phyloP scores from a whole-genome alignment of 2,888 invertebrate species.

The Cantharis lateralis region DNA sequence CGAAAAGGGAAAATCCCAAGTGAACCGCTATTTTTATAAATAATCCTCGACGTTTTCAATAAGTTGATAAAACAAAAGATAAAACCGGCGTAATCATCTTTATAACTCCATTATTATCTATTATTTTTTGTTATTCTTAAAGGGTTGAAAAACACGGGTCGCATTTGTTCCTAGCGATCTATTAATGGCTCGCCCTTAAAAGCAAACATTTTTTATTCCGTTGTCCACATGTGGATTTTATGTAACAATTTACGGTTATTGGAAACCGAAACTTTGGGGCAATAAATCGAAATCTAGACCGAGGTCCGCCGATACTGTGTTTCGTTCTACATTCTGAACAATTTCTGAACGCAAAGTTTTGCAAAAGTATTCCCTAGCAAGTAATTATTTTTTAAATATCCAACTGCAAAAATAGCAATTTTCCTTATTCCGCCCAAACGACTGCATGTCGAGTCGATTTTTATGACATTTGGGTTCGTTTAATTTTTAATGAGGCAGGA shows the following conservation, averaged over 20 bases:
- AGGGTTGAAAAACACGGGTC: slow-evolving; percentile 20
- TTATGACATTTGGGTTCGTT: not conserved
- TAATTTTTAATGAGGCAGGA: not conserved
- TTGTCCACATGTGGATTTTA: slow-evolving; percentile 52
- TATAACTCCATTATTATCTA: slow-evolving; percentile 17
- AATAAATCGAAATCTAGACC: slow-evolving; percentile 49
- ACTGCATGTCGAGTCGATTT: not conserved
- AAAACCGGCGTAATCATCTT: not conserved
- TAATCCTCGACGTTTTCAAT: not conserved
- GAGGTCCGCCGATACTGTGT: slow-evolving; percentile 42
- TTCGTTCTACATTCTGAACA: slow-evolving; percentile 35
- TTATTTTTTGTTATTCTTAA: slow-evolving; percentile 9
- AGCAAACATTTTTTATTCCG: slow-evolving; percentile 49
- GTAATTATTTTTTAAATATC: slow-evolving; percentile 20
- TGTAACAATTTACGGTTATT: slow-evolving; percentile 54
- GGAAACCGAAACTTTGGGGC: slow-evolving; percentile 51
- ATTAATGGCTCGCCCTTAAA: slow-evolving; percentile 46
- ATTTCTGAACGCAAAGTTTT: slow-evolving; percentile 42
- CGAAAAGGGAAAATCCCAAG: not conserved
- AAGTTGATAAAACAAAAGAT: not conserved
- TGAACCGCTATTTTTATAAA: not conserved
- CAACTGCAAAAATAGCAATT: slow-evolving; percentile 1
- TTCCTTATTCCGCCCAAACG: no score
- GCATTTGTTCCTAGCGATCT: slow-evolving; percentile 37
- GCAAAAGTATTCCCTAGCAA: slow-evolving; percentile 42